A percentile compares a stretch with the other conserved stretches of the same genome.
phyloP scores from a whole-genome alignment of 1,140 invertebrate genomes.

The Apis dorsata region DNA sequence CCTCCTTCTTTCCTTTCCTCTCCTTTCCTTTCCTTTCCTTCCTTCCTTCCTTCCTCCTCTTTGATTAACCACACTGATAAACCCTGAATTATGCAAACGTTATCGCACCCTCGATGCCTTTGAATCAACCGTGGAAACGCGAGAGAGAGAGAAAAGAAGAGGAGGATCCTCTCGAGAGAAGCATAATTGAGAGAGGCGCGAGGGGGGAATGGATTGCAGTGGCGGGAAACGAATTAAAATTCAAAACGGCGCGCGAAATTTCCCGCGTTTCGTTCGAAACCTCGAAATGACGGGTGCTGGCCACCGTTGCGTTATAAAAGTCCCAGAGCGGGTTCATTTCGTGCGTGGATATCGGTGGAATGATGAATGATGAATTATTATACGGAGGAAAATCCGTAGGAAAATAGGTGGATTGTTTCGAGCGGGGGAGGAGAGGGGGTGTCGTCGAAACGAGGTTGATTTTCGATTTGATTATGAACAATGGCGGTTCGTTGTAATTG shows the following conservation, averaged over 20 bases:
- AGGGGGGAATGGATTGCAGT: conserved; percentile 49
- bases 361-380: conserved; percentile 32
- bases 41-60: no score
- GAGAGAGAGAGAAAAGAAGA: not conserved
- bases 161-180: not conserved
- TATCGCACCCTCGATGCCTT: conserved; percentile 9
- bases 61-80: conserved; percentile 5
- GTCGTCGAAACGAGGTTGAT: conserved; percentile 45
- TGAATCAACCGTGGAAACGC: not conserved
- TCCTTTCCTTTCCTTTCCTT: no score
- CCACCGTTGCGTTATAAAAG: conserved; percentile 6
- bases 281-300: not conserved
- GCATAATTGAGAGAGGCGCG: conserved; percentile 45
- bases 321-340: conserved; percentile 32
- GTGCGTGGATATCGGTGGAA: not conserved
- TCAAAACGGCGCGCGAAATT: conserved; percentile 54
- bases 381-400: not conserved
- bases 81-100: conserved; percentile 21
- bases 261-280: conserved; percentile 1
- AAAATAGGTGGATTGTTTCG: not conserved
- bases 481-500: conserved; percentile 20
- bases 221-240: conserved; percentile 67
- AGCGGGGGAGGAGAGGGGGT: not conserved
- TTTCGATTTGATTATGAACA: not conserved
- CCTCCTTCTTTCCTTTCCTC: no score